Base-by-base conservation (phyloP, 2,797 vertebrate genomes). In the Spatula versicolor region DNA sequence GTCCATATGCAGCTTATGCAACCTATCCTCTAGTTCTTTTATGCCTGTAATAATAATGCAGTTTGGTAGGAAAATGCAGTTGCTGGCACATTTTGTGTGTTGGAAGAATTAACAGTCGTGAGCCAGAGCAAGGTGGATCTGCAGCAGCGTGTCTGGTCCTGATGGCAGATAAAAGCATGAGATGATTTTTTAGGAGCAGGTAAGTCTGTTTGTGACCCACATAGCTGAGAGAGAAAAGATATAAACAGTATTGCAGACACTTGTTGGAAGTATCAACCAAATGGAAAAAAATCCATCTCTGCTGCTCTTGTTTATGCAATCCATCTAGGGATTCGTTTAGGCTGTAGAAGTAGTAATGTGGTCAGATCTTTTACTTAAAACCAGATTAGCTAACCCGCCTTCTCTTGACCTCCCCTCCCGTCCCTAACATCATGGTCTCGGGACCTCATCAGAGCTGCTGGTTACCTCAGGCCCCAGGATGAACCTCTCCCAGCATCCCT, bases 161-260 rank as follows among this genome's bases (percentile, higher is more conserved):
- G n/a, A 28, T 64, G 55, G 33, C 33, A 92, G 91, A 95, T 82
- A 50, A 95, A 96, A 90, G 64, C 35, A n/a, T 5, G 8, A 0
- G 1, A 68, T 75, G 75, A 94, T 52, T 90, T 87, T 88, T 94
- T 90, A 71, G 85, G 74, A 90, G 43, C 85, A 96, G 30, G 5
- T 13, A 67, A 76, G 37, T 78, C 37, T 93, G 52, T 63, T 52
- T 86, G 39, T 90, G 89, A 92, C 87, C 67, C 91, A 96, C 28
- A 95, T 94, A 95, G 45, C 71, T 30, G 39, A 5, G 31, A 93
- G 28, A 71, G 4, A 67, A 91, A 63, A 95, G 39, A 52, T 9
- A 72, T 41, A 66, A 93, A 86, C 63, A 86, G 9, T 28, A 43
- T 16, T 73, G 21, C 66, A 78, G n/a, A 58, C 26, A 58, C 7